Conservation (phyloP, 2,113 vertebrate species). For the Centropus unirufus region DNA sequence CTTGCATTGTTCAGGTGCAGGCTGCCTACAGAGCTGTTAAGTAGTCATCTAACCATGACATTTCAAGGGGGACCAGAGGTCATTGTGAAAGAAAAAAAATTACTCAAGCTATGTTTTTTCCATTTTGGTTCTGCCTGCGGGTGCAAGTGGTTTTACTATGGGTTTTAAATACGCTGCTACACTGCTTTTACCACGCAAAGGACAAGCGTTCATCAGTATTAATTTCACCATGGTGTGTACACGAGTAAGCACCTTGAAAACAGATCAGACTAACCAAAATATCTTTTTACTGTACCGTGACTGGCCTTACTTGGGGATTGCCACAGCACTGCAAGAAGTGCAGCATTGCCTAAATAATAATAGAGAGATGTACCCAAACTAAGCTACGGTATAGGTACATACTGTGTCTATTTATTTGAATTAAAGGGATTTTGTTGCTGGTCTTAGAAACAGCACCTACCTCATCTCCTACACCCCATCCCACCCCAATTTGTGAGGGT, state of each 20-base stretch:
- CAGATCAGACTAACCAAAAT: neutral
- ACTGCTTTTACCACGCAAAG: neutral
- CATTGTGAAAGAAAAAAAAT: neutral
- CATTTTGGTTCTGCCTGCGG: neutral
- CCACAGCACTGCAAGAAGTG: neutral
- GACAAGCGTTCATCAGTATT: neutral
- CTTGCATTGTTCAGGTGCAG: neutral
- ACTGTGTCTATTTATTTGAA: neutral
- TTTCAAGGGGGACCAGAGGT: neutral
- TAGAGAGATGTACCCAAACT: neutral
- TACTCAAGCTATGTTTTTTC: neutral
- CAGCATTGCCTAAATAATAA: neutral
- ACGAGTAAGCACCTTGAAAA: neutral
- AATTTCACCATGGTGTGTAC: accelerated
- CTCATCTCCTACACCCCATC: neutral
- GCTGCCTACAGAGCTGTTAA: neutral
- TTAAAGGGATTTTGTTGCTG: neutral
- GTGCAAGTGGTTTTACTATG: neutral
- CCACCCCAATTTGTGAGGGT: no score
- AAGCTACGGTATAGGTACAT: neutral
- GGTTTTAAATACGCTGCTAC: conserved; percentile 15
- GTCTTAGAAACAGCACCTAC: neutral
- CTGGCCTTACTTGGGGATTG: neutral
- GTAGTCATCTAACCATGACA: neutral
- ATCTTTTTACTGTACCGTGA: neutral